Percentiles rank a stretch among this genome's conserved stretches.
phyloP scores from a whole-genome alignment of 1,140 invertebrate genomes.

The Meloidogyne hapla region DNA sequence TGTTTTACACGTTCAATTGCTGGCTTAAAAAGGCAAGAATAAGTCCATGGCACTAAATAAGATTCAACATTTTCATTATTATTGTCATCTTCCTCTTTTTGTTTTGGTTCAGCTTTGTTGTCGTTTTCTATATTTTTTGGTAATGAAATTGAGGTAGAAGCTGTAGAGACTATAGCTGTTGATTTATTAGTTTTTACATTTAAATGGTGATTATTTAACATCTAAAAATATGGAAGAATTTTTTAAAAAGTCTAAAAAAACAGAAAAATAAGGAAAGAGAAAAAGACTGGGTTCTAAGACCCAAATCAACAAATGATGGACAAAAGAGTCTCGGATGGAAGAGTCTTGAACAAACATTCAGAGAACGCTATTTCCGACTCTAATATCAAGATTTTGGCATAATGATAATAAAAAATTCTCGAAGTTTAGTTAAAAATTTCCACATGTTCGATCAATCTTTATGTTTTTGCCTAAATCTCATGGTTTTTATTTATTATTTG shows the following conservation, averaged over 20 bases:
- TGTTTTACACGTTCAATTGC: slow-evolving; percentile 52
- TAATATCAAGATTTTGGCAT: no score
- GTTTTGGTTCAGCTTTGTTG: neutral
- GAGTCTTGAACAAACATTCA: no score
- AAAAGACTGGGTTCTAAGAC: no score
- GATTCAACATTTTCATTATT: slow-evolving; percentile 40
- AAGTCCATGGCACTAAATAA: slow-evolving; percentile 60
- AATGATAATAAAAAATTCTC: no score
- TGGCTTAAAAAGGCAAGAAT: slow-evolving; percentile 50
- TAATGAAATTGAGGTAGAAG: neutral
- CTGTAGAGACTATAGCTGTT: neutral
- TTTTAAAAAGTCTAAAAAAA: no score
- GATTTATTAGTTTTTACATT: neutral
- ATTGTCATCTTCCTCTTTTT: neutral
- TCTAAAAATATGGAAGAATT: neutral
- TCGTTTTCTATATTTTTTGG: neutral
- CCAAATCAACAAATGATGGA: no score
- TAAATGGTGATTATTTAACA: slow-evolving; percentile 1
- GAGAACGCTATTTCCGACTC: no score
- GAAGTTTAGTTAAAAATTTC: no score
- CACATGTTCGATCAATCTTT: no score
- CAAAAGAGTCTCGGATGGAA: no score
- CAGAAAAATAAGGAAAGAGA: no score
- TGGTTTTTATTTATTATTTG: neutral
- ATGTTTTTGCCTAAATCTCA: no score